Percentiles rank a stretch among this genome's conserved stretches.
These are phyloP conservation scores for Pholis gunnellus DNA, from an alignment of 2,113 vertebrate species.

Conservation along the genomic window DNA sequence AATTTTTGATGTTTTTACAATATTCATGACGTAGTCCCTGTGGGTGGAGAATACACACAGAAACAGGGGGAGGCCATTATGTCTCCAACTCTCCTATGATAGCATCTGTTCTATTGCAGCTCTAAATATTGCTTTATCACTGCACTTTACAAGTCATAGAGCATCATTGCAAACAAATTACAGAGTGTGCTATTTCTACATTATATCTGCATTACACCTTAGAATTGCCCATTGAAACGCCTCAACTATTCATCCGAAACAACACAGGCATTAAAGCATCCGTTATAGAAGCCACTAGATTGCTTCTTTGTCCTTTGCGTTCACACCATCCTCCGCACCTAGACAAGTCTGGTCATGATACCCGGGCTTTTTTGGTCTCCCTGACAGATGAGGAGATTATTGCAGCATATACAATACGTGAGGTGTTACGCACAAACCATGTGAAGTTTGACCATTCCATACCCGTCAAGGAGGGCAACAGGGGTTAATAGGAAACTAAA, in stretches of 20 bases:
- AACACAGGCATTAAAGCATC: not conserved
- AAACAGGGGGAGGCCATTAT: not conserved
- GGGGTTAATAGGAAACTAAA: constrained; percentile 74
- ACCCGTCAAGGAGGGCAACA: constrained; percentile 54
- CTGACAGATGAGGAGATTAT: not conserved
- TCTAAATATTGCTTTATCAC: constrained; percentile 19
- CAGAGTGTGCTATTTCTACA: not conserved
- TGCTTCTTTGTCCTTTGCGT: constrained; percentile 18
- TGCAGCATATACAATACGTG: constrained; percentile 25
- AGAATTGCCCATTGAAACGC: constrained; percentile 3
- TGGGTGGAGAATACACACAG: not conserved
- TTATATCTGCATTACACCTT: constrained; percentile 13
- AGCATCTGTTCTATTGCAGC: constrained; percentile 11
- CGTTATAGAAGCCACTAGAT: not conserved
- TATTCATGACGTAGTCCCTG: not conserved
- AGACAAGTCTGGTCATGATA: constrained; percentile 26
- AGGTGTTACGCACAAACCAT: constrained; percentile 43
- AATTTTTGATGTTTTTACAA: not conserved
- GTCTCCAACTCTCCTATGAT: not conserved
- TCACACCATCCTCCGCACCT: constrained; percentile 9
- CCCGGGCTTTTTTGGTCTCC: constrained; percentile 20
- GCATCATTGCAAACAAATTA: constrained; percentile 14
- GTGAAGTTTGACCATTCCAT: constrained; percentile 58
- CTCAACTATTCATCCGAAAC: not conserved
- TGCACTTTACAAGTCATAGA: constrained; percentile 13